Percentiles rank a stretch among this genome's conserved stretches.
Evolutionary conservation across 2,797 vertebrate species (phyloP).

Genomic region (Vireo griseus): DNA sequence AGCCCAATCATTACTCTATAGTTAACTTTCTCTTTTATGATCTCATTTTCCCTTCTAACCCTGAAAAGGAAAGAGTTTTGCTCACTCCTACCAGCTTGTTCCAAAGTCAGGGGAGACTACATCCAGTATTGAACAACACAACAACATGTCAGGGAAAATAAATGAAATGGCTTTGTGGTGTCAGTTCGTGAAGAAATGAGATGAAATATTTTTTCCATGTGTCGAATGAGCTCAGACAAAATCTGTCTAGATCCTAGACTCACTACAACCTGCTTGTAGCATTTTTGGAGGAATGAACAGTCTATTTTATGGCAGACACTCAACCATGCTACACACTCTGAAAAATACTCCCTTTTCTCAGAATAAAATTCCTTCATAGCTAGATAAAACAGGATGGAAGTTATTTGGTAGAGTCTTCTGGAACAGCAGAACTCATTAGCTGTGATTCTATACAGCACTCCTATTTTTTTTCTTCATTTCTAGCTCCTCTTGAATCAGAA

Average conservation of each 20-base stretch:
- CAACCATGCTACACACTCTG: neutral
- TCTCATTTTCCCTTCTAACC: neutral
- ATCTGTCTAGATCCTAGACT: neutral
- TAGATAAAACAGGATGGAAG: neutral
- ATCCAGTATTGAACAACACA: neutral
- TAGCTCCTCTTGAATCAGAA: neutral
- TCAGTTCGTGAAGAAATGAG: constrained; percentile 5
- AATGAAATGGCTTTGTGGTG: constrained; percentile 17
- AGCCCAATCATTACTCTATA: neutral
- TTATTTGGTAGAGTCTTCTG: neutral
- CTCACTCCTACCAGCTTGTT: neutral
- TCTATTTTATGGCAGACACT: constrained; percentile 23
- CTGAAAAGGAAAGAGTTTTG: neutral
- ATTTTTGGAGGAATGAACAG: neutral
- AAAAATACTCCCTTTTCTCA: constrained; percentile 38
- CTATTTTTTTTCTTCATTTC: neutral
- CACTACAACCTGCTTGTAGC: constrained; percentile 6
- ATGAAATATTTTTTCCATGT: constrained; percentile 39
- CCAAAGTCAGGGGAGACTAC: neutral
- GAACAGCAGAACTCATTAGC: neutral
- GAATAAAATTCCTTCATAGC: constrained; percentile 12
- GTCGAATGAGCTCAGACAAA: constrained; percentile 27
- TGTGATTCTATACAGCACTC: neutral
- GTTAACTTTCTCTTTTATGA: neutral
- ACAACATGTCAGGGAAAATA: constrained; percentile 13